These are phyloP conservation scores for Epistrophella euchroma DNA, from an alignment of 2,888 invertebrate species.

Conservation along the genomic window DNA sequence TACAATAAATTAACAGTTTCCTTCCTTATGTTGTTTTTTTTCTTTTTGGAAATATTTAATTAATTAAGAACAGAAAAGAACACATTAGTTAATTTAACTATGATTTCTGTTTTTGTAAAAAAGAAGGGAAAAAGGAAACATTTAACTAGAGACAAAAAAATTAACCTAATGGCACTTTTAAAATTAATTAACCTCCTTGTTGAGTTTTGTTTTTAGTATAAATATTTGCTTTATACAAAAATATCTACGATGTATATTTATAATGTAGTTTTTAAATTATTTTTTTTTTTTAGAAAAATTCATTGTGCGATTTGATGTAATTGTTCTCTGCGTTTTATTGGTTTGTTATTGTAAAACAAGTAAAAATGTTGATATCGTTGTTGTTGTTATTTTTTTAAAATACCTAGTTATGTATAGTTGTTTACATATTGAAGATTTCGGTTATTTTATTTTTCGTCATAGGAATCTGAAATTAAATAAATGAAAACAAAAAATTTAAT, in stretches of 20 bases:
- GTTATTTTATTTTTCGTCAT: slow-evolving; percentile 31
- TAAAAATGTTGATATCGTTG: slow-evolving; percentile 27
- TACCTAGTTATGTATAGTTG: slow-evolving; percentile 27
- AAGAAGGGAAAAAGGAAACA: slow-evolving; percentile 27
- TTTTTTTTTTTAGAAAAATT: slow-evolving; percentile 16
- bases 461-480: slow-evolving; percentile 62
- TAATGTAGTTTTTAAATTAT: background rate
- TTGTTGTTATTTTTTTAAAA: slow-evolving; percentile 1
- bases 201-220: slow-evolving; percentile 48
- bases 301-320: slow-evolving; percentile 55
- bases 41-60: slow-evolving; percentile 35
- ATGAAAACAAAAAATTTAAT: background rate
- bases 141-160: slow-evolving; percentile 52
- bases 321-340: slow-evolving; percentile 55
- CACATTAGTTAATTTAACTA: background rate
- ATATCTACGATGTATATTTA: slow-evolving; percentile 46
- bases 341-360: slow-evolving; percentile 34
- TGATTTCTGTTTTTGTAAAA: background rate
- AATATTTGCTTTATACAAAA: slow-evolving; percentile 57
- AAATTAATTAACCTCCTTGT: slow-evolving; percentile 65
- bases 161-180: slow-evolving; percentile 75
- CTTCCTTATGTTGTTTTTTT: slow-evolving; percentile 29
- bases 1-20: slow-evolving; percentile 56
- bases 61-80: slow-evolving; percentile 38
- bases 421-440: slow-evolving; percentile 47